Conservation (phyloP, 2,797 vertebrate species). For the Sciurus vulgaris region DNA sequence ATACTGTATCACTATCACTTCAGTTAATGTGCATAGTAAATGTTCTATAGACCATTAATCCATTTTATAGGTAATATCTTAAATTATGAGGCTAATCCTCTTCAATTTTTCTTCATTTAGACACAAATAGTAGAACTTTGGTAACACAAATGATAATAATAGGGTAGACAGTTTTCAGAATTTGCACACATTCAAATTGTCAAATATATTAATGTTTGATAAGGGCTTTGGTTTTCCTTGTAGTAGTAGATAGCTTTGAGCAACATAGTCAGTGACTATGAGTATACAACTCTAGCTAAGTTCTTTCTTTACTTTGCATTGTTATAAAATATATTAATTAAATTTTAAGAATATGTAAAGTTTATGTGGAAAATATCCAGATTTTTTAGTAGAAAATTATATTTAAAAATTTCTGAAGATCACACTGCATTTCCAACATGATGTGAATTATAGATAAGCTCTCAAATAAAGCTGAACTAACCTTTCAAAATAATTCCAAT, state of each 20-base stretch:
- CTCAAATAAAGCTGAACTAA: not conserved
- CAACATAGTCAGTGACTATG: not conserved
- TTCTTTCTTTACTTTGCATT: not conserved
- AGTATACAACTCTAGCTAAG: not conserved
- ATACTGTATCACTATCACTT: not conserved
- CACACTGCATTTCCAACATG: not conserved
- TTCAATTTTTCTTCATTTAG: not conserved
- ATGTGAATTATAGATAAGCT: not conserved
- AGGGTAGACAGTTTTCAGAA: not conserved
- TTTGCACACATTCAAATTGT: not conserved
- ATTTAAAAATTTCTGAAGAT: not conserved
- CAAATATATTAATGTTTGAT: not conserved
- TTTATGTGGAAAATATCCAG: not conserved
- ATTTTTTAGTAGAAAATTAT: not conserved
- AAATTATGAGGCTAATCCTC: not conserved
- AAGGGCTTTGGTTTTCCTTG: not conserved
- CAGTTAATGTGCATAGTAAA: not conserved
- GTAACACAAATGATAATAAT: not conserved
- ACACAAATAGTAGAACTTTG: not conserved
- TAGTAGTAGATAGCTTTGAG: not conserved
- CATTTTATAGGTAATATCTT: not conserved
- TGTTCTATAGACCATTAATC: not conserved
- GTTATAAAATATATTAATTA: not conserved
- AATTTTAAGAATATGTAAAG: not conserved
- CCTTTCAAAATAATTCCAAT: not conserved